Percentiles rank a stretch among this genome's conserved stretches.
Conservation (phyloP, 2,888 invertebrate species). For the Strigamia maritima region DNA sequence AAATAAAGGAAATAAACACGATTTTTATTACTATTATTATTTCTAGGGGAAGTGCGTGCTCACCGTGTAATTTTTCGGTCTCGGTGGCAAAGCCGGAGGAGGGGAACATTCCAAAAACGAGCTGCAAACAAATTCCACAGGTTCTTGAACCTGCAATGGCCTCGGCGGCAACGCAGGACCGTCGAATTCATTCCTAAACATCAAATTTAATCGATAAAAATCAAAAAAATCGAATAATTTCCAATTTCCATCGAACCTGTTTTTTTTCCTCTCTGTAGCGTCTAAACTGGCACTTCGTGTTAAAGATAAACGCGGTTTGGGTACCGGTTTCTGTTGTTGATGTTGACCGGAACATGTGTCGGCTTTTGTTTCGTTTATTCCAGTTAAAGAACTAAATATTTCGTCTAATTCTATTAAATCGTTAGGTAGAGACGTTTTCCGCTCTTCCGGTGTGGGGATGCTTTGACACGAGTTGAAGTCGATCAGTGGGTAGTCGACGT, state of each 20-base stretch:
- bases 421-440: neutral
- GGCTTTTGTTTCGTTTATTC: neutral
- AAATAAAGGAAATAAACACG: neutral
- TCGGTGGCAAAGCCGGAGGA: neutral
- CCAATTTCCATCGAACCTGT: neutral
- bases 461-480: neutral
- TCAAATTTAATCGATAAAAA: neutral
- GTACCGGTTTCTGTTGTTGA: neutral
- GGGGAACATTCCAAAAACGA: neutral
- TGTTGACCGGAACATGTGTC: neutral
- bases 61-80: conserved; percentile 4
- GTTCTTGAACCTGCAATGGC: neutral
- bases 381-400: neutral
- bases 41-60: neutral
- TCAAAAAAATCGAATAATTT: neutral
- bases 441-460: neutral
- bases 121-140: neutral
- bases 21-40: neutral
- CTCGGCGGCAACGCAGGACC: conserved; percentile 1
- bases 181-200: neutral
- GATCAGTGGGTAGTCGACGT: neutral
- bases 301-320: neutral
- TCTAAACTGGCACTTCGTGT: neutral
- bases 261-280: neutral
- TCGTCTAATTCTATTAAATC: neutral